Percentiles rank a stretch among this genome's conserved stretches.
phyloP scores from a whole-genome alignment of 2,113 vertebrate genomes.

The Zosterops borbonicus region DNA sequence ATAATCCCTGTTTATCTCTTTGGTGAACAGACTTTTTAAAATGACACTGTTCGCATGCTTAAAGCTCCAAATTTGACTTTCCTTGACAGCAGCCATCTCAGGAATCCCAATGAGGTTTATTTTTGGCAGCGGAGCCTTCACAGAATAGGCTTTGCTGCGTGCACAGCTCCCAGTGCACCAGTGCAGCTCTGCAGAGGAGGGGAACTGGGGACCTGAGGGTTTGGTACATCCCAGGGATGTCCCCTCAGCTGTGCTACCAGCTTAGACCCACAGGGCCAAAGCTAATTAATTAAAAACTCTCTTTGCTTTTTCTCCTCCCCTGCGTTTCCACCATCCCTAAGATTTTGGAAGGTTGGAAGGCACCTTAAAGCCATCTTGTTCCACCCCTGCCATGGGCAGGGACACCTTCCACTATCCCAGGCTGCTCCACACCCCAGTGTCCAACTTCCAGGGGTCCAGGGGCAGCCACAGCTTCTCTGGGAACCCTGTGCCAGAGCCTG shows the following conservation, averaged over 20 bases:
- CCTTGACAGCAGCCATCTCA: slow-evolving; percentile 59
- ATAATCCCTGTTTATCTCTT: slow-evolving; percentile 51
- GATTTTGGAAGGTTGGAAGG: neutral
- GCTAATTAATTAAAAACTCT: neutral
- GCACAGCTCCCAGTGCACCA: neutral
- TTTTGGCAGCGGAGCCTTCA: slow-evolving; percentile 28
- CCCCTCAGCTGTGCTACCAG: neutral
- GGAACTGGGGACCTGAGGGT: neutral
- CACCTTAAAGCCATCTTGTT: rapidly evolving
- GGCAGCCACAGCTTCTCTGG: neutral
- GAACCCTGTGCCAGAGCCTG: neutral
- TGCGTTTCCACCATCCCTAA: neutral
- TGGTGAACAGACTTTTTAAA: slow-evolving; percentile 51
- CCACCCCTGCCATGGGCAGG: neutral
- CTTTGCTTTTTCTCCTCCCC: neutral
- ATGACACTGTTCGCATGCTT: slow-evolving; percentile 44
- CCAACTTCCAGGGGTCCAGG: neutral
- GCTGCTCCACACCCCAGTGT: rapidly evolving
- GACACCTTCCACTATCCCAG: neutral
- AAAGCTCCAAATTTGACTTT: slow-evolving; percentile 61
- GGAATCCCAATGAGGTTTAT: slow-evolving; percentile 57
- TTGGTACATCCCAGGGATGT: neutral
- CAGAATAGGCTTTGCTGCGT: neutral
- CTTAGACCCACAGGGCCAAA: neutral
- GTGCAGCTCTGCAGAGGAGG: neutral